Evolutionary conservation across 2,113 vertebrate genomes (phyloP).

Genomic region (Callithrix jacchus): DNA sequence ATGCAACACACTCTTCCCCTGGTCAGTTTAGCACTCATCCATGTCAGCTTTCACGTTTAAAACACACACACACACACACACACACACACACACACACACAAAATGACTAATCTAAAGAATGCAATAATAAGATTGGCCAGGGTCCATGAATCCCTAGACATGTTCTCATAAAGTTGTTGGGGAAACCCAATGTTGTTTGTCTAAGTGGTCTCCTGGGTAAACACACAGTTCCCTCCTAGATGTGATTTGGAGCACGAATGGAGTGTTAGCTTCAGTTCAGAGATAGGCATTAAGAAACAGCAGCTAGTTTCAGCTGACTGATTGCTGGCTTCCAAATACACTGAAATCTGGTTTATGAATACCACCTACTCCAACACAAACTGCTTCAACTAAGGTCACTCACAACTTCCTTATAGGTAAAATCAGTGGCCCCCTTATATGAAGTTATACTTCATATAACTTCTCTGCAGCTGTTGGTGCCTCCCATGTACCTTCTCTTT

Average conservation of each 20-base stretch:
- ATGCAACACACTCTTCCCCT: neutral
- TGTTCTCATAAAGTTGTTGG: neutral
- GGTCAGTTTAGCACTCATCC: neutral
- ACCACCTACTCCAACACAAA: neutral
- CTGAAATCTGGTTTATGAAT: neutral
- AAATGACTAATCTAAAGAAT: constrained; percentile 49
- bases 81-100: neutral
- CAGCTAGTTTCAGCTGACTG: neutral
- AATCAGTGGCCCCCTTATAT: neutral
- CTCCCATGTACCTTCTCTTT: neutral
- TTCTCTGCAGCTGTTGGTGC: neutral
- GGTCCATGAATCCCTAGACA: constrained; percentile 25
- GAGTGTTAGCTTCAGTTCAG: neutral
- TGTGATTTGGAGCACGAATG: neutral
- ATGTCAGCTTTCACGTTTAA: neutral
- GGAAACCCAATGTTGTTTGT: constrained; percentile 24
- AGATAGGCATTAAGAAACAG: neutral
- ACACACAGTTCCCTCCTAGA: neutral
- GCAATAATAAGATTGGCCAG: neutral
- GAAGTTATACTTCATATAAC: neutral
- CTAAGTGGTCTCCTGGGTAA: constrained; percentile 24
- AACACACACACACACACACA: neutral
- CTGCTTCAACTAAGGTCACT: neutral
- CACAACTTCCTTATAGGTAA: neutral
- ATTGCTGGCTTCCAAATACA: neutral